Percentiles rank a stretch among this genome's conserved stretches.
Evolutionary conservation across 2,113 vertebrate genomes (phyloP).

Genomic region (Oryzias melastigma): DNA sequence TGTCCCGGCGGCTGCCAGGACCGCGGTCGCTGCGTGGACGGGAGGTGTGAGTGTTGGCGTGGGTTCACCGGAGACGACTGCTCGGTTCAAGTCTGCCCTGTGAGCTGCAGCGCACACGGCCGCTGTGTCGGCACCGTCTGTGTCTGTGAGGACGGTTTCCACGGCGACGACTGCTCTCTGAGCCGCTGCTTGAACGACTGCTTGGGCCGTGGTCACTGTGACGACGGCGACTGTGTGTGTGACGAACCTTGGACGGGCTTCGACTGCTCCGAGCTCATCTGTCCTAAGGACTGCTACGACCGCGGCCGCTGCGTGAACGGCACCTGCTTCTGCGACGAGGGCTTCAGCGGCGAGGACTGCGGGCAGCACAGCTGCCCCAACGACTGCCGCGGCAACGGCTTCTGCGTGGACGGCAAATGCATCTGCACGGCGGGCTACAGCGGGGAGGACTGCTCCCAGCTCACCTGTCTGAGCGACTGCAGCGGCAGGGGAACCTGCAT

Average conservation of each 20-base stretch:
- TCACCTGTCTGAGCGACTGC: constrained; percentile 84
- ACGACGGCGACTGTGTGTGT: constrained; percentile 84
- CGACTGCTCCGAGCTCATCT: constrained; percentile 83
- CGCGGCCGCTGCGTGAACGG: constrained; percentile 81
- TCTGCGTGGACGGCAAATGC: constrained; percentile 81
- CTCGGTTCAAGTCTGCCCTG: constrained; percentile 71
- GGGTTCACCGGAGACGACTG: constrained; percentile 85
- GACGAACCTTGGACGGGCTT: constrained; percentile 80
- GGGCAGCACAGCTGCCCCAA: constrained; percentile 74
- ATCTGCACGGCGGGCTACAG: constrained; percentile 82
- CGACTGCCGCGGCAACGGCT: constrained; percentile 78
- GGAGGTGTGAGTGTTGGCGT: constrained; percentile 86
- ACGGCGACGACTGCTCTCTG: constrained; percentile 85
- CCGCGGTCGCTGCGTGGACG: constrained; percentile 84
- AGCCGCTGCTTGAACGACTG: constrained; percentile 84
- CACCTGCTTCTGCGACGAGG: constrained; percentile 83
- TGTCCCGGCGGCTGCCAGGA: constrained; percentile 85
- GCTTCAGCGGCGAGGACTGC: constrained; percentile 83
- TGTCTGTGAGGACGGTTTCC: constrained; percentile 80
- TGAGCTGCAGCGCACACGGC: constrained; percentile 79
- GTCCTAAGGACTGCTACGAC: constrained; percentile 83
- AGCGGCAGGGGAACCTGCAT: constrained; percentile 77
- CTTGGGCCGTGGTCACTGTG: constrained; percentile 77
- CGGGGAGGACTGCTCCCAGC: constrained; percentile 81
- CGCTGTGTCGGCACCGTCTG: constrained; percentile 78